A percentile compares a stretch with the other conserved stretches of the same genome.
Conservation (phyloP, 2,797 vertebrate genomes). For the Coendou prehensilis region DNA sequence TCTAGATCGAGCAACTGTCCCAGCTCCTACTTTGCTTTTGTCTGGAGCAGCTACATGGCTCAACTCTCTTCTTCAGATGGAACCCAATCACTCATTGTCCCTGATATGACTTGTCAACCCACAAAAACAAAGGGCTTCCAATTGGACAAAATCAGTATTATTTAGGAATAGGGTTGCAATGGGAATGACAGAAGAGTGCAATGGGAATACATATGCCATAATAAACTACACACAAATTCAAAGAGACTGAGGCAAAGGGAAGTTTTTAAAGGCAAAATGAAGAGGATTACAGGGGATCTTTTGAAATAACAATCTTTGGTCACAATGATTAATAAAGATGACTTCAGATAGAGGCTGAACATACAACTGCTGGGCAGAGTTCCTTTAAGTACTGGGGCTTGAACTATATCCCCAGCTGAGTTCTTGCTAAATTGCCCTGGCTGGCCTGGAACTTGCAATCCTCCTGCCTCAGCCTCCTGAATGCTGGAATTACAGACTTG, state of each 20-base stretch:
- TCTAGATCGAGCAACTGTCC: not conserved
- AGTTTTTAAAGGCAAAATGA: not conserved
- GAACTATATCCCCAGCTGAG: not conserved
- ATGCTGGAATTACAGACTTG: not conserved
- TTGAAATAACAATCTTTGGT: not conserved
- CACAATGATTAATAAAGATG: not conserved
- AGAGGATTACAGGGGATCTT: not conserved
- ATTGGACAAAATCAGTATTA: not conserved
- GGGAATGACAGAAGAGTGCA: not conserved
- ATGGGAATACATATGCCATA: too few relatives aligned
- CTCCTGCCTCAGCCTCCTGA: not conserved
- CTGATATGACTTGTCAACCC: not conserved
- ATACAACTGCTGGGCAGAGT: not conserved
- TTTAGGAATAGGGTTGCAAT: not conserved
- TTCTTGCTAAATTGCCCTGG: not conserved
- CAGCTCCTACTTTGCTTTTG: not conserved
- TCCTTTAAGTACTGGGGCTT: not conserved
- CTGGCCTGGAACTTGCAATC: not conserved
- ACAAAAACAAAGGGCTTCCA: not conserved
- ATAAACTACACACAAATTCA: not conserved
- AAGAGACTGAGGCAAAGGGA: not conserved
- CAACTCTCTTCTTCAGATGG: not conserved
- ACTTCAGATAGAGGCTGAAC: not conserved
- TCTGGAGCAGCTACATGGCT: not conserved
- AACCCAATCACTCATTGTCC: not conserved